These are phyloP conservation scores for Pterobdella sp. DNA, from an alignment of 2,888 invertebrate species.

Conservation along the genomic window DNA sequence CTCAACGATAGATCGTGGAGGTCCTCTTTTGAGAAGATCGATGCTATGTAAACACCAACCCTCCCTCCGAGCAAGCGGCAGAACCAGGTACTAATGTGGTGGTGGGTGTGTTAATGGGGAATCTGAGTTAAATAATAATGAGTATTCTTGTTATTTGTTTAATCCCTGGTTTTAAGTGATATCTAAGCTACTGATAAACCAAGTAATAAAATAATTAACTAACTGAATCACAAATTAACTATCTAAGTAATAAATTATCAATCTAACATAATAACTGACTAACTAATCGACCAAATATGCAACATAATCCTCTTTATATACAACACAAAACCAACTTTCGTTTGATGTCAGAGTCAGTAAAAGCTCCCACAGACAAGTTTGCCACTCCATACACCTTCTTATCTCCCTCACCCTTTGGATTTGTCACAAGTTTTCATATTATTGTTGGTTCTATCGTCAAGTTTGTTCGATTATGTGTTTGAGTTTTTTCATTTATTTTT, in stretches of 20 bases:
- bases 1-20: neutral
- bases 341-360: constrained; percentile 10
- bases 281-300: too few relatives aligned
- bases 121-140: neutral
- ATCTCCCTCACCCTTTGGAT: neutral
- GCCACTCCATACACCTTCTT: neutral
- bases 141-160: neutral
- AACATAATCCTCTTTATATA: too few relatives aligned
- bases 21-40: neutral
- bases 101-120: neutral
- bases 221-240: too few relatives aligned
- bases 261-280: too few relatives aligned
- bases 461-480: neutral
- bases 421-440: neutral
- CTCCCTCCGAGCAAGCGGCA: neutral
- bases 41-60: neutral
- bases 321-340: too few relatives aligned
- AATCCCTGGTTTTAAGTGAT: neutral
- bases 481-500: neutral
- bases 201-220: too few relatives aligned
- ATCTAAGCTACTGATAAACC: too few relatives aligned
- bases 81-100: neutral
- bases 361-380: neutral
- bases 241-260: too few relatives aligned
- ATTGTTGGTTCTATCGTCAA: neutral